phyloP scores from a whole-genome alignment of 1,140 invertebrate genomes.

The Lanistes nyassanus region DNA sequence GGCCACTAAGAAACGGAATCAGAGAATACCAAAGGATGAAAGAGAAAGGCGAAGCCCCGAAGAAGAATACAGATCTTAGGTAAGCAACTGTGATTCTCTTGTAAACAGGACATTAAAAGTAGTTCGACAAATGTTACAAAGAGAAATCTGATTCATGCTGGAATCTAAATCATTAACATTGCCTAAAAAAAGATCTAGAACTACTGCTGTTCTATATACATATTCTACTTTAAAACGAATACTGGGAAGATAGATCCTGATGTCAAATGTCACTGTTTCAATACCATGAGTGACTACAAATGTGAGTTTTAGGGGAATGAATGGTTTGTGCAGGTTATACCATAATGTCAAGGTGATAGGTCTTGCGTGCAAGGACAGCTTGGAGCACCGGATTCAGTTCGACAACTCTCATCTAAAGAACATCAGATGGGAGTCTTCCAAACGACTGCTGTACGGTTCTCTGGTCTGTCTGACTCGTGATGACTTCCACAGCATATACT shows the following conservation, averaged over 20 bases:
- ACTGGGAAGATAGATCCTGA: too few relatives aligned
- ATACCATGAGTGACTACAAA: too few relatives aligned
- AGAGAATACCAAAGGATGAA: conserved; percentile 33
- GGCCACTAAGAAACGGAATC: conserved; percentile 65
- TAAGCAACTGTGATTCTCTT: background rate
- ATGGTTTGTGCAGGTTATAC: conserved; percentile 33
- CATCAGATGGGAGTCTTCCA: conserved; percentile 62
- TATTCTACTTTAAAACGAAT: too few relatives aligned
- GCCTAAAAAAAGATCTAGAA: too few relatives aligned
- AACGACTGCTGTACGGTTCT: conserved; percentile 77
- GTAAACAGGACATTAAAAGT: too few relatives aligned
- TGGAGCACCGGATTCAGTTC: conserved; percentile 46
- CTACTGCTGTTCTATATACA: too few relatives aligned
- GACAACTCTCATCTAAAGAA: conserved; percentile 33
- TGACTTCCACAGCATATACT: conserved; percentile 75
- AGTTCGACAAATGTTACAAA: too few relatives aligned
- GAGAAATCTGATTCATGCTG: too few relatives aligned
- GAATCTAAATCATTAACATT: too few relatives aligned
- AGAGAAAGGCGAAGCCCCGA: background rate
- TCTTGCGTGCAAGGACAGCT: conserved; percentile 42
- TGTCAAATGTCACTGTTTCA: too few relatives aligned
- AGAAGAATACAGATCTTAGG: background rate
- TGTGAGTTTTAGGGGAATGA: too few relatives aligned
- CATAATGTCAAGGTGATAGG: conserved; percentile 43
- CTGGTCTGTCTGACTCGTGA: conserved; percentile 77